phyloP scores from a whole-genome alignment of 2,113 vertebrate genomes.

The Cepphus grylle region DNA sequence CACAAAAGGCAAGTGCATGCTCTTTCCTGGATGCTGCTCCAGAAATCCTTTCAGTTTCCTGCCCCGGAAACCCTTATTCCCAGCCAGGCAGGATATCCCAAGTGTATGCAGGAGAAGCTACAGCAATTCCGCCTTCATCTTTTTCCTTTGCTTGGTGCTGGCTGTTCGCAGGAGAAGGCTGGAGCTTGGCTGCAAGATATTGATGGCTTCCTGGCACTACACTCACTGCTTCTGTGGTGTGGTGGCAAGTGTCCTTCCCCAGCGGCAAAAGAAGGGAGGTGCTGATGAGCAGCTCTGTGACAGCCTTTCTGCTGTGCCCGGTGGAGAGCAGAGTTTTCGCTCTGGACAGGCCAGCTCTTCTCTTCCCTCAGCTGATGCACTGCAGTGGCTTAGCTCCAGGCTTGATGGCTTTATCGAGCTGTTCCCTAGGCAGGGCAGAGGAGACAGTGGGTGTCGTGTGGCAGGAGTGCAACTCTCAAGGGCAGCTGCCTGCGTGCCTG shows the following conservation, averaged over 20 bases:
- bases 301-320: background rate
- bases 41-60: background rate
- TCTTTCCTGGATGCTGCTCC: background rate
- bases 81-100: background rate
- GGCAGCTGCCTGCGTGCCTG: background rate
- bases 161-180: background rate
- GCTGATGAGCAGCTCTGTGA: background rate
- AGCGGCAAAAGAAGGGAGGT: background rate
- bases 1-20: background rate
- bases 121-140: background rate
- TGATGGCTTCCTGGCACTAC: background rate
- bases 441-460: rapidly evolving
- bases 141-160: background rate
- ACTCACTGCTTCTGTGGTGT: background rate
- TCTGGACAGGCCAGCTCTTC: background rate
- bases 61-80: background rate
- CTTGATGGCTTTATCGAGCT: background rate
- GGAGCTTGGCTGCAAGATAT: rapidly evolving
- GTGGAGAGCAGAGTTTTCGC: background rate
- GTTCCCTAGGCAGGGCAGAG: background rate
- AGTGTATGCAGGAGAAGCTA: background rate
- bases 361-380: background rate
- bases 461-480: background rate
- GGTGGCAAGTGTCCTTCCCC: background rate
- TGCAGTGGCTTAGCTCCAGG: background rate